phyloP scores from a whole-genome alignment of 2,888 invertebrate genomes.

The Protodeltote pygarga region DNA sequence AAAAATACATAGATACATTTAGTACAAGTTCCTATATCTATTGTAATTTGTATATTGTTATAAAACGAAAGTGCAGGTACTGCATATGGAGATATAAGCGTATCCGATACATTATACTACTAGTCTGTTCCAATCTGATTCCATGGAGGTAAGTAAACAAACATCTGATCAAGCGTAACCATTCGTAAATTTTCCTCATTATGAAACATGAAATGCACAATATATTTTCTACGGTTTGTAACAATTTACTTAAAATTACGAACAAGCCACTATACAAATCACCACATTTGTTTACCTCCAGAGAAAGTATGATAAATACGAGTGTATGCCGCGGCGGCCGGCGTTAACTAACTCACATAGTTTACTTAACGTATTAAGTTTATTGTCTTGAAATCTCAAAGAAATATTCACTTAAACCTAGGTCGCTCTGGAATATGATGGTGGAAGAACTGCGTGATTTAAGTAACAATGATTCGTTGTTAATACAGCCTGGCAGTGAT shows the following conservation, averaged over 20 bases:
- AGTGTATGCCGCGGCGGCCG: constrained; percentile 34
- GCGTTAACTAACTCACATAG: neutral
- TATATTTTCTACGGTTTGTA: no score
- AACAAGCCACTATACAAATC: no score
- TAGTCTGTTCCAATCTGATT: no score
- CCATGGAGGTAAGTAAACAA: no score
- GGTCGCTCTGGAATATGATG: neutral
- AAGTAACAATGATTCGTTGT: constrained; percentile 14
- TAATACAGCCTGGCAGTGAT: constrained; percentile 15
- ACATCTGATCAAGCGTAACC: no score
- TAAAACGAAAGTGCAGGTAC: constrained; percentile 80
- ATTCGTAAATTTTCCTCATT: no score
- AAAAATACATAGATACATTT: constrained; percentile 69
- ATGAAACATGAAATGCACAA: no score
- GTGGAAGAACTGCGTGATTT: constrained; percentile 29
- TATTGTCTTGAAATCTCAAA: constrained; percentile 28
- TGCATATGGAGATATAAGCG: constrained; percentile 78
- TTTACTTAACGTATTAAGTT: constrained; percentile 1
- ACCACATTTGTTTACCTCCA: no score
- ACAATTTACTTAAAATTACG: no score
- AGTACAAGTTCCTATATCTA: constrained; percentile 70
- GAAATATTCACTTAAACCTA: neutral
- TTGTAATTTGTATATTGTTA: constrained; percentile 77
- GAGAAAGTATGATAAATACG: no score
- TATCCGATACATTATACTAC: constrained; percentile 64